phyloP scores from a whole-genome alignment of 2,113 vertebrate genomes.

The Oryctolagus cuniculus region mOryCun1.1 NC_091432.1:138379501-138380000 shows the following conservation, averaged over 20 bases:
- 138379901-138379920: background rate
- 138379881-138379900: background rate
- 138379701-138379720: background rate
- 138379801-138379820: background rate
- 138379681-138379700: no score
- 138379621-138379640: background rate
- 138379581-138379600: background rate
- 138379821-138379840: background rate
- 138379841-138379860: fast-evolving
- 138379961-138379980: background rate
- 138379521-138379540: background rate
- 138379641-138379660: background rate
- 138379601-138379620: background rate
- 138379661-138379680: background rate
- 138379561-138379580: background rate
- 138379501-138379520: background rate
- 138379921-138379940: background rate
- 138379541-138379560: background rate
- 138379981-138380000: background rate
- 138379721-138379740: background rate
- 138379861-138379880: background rate
- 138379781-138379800: background rate
- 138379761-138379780: background rate
- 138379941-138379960: background rate
- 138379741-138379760: no score